A percentile compares a stretch with the other conserved stretches of the same genome.
These are phyloP conservation scores for Fragum sueziense DNA, from an alignment of 2,888 invertebrate genomes.

Conservation along the genomic window DNA sequence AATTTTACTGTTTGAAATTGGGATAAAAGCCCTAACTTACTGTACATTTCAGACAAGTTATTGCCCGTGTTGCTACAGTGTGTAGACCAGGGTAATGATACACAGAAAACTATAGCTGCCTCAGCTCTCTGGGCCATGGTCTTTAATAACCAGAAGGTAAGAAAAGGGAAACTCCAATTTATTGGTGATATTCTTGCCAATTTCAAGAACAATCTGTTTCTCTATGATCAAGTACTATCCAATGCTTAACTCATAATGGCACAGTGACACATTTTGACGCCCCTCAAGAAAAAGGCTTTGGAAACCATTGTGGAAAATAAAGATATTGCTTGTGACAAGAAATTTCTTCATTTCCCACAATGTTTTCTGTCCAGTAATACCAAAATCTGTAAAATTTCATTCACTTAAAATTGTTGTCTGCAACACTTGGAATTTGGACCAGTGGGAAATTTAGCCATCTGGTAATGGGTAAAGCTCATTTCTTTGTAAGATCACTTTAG, in stretches of 20 bases:
- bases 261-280: too few species aligned
- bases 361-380: too few species aligned
- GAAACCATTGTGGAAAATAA: not conserved
- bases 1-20: too few species aligned
- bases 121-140: conserved; percentile 78
- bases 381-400: too few species aligned
- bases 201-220: not conserved
- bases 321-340: not conserved
- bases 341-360: not conserved
- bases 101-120: conserved; percentile 68
- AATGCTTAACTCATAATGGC: not conserved
- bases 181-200: not conserved
- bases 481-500: too few species aligned
- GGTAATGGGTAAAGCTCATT: too few species aligned
- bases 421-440: too few species aligned
- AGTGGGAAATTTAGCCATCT: too few species aligned
- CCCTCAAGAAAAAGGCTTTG: too few species aligned
- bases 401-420: too few species aligned
- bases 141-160: conserved; percentile 80
- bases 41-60: conserved; percentile 74
- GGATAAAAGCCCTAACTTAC: too few species aligned
- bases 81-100: conserved; percentile 64
- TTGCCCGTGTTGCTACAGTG: conserved; percentile 72
- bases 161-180: too few species aligned
- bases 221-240: not conserved